A percentile compares a stretch with the other conserved stretches of the same genome.
These are phyloP conservation scores for Caenorhabditis zanzibari DNA, from an alignment of 2,888 invertebrate genomes.

Conservation along the genomic window DNA sequence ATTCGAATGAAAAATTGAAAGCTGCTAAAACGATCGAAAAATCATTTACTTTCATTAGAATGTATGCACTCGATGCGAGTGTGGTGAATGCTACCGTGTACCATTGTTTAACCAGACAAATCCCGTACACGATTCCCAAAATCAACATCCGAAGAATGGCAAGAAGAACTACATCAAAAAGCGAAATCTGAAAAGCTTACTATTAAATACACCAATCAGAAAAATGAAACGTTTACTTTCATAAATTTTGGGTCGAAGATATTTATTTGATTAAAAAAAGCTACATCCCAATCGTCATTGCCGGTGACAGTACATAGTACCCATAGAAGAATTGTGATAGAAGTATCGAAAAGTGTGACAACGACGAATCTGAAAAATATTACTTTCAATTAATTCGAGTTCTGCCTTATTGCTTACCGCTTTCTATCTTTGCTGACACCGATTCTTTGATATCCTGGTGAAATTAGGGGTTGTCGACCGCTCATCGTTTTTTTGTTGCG, in stretches of 20 bases:
- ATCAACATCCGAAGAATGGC: conserved; percentile 75
- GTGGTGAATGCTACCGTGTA: conserved; percentile 79
- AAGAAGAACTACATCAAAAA: conserved; percentile 78
- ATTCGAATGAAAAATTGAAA: too few relatives aligned
- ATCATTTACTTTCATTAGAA: conserved; percentile 74
- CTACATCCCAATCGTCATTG: conserved; percentile 75
- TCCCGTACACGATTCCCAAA: conserved; percentile 72
- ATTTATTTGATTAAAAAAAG: conserved; percentile 77
- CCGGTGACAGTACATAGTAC: conserved; percentile 76
- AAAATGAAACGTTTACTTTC: conserved; percentile 29
- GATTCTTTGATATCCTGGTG: neutral
- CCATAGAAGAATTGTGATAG: conserved; percentile 78
- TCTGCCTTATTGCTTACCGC: conserved; percentile 8
- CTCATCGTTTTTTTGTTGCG: conserved; percentile 45
- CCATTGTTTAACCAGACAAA: conserved; percentile 76
- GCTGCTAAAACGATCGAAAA: neutral
- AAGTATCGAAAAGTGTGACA: conserved; percentile 76
- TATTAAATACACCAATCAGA: neutral
- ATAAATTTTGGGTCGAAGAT: conserved; percentile 77
- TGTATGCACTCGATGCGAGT: conserved; percentile 74
- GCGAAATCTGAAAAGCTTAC: conserved; percentile 64
- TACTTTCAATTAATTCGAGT: neutral
- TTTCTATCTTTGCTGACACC: conserved; percentile 57
- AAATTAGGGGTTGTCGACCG: conserved; percentile 55
- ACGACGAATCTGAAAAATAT: conserved; percentile 73